phyloP scores from a whole-genome alignment of 1,140 invertebrate species.

The Drosophila nigromelanica region DNA sequence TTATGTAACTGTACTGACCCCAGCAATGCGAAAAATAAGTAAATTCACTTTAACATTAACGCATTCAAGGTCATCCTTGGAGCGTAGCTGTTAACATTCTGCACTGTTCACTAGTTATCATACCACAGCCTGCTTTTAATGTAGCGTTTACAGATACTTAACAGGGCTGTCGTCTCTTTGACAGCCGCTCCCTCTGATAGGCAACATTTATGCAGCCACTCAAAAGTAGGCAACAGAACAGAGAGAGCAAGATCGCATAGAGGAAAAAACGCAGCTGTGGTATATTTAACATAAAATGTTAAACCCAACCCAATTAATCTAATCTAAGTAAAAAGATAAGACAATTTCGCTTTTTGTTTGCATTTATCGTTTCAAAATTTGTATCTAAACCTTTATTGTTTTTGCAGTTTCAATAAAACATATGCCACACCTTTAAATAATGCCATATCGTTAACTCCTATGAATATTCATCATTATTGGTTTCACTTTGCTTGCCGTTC shows the following conservation, averaged over 20 bases:
- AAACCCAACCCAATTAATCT: not conserved
- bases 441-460: slow-evolving; percentile 25
- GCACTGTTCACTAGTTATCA: not conserved
- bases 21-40: not conserved
- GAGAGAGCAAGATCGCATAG: not conserved
- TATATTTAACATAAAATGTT: too few species aligned
- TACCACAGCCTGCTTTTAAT: not conserved
- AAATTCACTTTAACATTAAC: slow-evolving; percentile 8
- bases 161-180: not conserved
- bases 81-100: not conserved
- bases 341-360: slow-evolving; percentile 43
- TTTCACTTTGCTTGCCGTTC: slow-evolving; percentile 31
- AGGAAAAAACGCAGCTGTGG: not conserved
- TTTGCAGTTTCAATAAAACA: slow-evolving; percentile 73
- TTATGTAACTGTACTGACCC: slow-evolving; percentile 12
- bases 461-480: slow-evolving; percentile 31
- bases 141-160: slow-evolving; percentile 2
- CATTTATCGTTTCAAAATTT: slow-evolving; percentile 84
- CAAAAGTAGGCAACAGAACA: slow-evolving; percentile 2
- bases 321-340: not conserved
- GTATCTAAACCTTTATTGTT: slow-evolving; percentile 84
- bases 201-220: not conserved
- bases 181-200: not conserved
- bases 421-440: slow-evolving; percentile 34
- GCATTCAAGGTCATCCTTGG: slow-evolving; percentile 7